These are phyloP conservation scores for Brachypteracias leptosomus DNA, from an alignment of 2,113 vertebrate species.

Conservation along the genomic window DNA sequence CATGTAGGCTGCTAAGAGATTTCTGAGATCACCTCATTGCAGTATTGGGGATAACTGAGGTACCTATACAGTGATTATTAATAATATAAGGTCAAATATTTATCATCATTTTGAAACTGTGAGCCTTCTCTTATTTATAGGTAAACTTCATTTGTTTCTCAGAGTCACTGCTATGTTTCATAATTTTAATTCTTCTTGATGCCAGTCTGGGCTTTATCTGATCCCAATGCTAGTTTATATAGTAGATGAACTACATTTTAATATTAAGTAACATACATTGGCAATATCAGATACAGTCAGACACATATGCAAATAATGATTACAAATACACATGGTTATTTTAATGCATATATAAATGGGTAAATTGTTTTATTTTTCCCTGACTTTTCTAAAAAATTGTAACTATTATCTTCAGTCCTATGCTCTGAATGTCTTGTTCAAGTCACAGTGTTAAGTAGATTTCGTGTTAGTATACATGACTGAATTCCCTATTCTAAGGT, in stretches of 20 bases:
- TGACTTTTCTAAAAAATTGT: background rate
- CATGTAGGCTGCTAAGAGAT: background rate
- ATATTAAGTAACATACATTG: background rate
- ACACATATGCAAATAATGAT: background rate
- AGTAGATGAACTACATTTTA: background rate
- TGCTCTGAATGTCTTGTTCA: background rate
- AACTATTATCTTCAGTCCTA: background rate
- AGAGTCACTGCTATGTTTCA: background rate
- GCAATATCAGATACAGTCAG: background rate
- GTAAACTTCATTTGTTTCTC: background rate
- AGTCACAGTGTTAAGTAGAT: background rate
- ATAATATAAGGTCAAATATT: background rate
- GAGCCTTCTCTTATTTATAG: background rate
- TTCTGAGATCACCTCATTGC: background rate
- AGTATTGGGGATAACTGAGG: background rate
- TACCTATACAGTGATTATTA: background rate
- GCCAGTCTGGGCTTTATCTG: background rate
- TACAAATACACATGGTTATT: background rate
- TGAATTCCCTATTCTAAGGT: background rate
- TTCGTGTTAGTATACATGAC: background rate
- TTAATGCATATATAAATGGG: background rate
- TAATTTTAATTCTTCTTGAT: background rate
- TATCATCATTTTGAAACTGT: background rate
- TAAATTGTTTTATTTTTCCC: background rate
- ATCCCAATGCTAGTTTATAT: background rate